Evolutionary conservation across 35 echinoderm and acorn worm genomes (phyloP).

Genomic region (Heliocidaris erythrogramma): DNA sequence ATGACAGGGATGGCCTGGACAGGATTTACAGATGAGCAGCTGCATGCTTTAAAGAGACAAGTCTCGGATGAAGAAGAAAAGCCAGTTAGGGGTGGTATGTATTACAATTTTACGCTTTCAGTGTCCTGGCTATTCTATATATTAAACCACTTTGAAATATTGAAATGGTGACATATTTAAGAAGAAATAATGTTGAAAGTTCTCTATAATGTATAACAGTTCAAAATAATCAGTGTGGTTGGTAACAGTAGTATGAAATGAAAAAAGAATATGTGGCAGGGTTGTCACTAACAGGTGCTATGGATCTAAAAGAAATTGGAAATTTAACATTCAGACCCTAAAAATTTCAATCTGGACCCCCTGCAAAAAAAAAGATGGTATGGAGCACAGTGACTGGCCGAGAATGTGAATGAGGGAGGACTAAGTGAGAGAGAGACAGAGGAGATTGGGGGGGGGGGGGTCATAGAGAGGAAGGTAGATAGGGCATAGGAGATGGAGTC

Average conservation of each 20-base stretch:
- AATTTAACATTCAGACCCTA: no score
- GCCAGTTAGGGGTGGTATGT: neutral
- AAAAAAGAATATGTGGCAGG: no score
- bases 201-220: neutral
- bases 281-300: no score
- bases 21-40: conserved; percentile 67
- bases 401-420: no score
- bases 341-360: no score
- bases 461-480: no score
- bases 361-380: no score
- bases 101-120: neutral
- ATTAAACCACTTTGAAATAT: neutral
- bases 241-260: neutral
- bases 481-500: neutral
- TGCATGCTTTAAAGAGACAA: conserved; percentile 24
- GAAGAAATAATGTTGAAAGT: no score
- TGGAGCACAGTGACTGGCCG: no score
- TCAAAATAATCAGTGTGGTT: neutral
- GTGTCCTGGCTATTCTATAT: neutral
- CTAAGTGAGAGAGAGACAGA: no score
- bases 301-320: no score
- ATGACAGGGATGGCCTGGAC: conserved; percentile 51
- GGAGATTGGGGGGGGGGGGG: no score
- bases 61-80: neutral
- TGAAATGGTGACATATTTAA: neutral